Percentiles rank a stretch among this genome's conserved stretches.
These are phyloP conservation scores for Harpagoxenus sublaevis DNA, from an alignment of 2,888 invertebrate genomes.

Conservation along the genomic window DNA sequence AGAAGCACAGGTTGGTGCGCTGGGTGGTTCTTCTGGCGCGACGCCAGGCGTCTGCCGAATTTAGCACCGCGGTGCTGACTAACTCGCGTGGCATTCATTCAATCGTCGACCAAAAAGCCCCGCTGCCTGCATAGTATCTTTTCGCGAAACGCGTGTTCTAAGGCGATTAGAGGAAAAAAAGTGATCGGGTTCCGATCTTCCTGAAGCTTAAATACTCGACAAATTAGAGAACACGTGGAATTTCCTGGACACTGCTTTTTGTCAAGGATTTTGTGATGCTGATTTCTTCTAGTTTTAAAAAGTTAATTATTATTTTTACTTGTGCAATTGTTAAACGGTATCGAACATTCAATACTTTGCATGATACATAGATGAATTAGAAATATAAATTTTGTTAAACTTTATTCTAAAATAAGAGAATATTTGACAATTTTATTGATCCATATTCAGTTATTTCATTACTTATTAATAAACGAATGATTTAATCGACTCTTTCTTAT, in stretches of 20 bases:
- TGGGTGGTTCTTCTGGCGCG: conserved; percentile 85
- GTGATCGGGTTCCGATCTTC: background rate
- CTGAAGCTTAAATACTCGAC: background rate
- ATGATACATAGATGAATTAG: too few species aligned
- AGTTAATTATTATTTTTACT: background rate
- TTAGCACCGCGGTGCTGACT: conserved; percentile 86
- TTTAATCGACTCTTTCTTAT: background rate
- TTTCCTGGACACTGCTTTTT: background rate
- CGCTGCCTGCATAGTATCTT: conserved; percentile 63
- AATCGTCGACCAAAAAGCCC: conserved; percentile 82
- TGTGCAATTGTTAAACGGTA: background rate
- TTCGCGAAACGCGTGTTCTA: conserved; percentile 46
- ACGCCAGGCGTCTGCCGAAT: conserved; percentile 84
- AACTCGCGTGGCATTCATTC: conserved; percentile 86
- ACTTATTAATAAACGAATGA: background rate
- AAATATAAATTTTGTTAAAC: background rate
- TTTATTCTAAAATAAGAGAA: background rate
- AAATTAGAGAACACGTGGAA: background rate
- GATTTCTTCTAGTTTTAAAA: background rate
- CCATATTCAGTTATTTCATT: background rate
- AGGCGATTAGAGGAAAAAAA: background rate
- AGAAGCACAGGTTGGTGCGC: conserved; percentile 85
- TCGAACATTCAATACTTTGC: background rate
- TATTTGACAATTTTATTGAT: background rate
- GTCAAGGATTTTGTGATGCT: background rate